Evolutionary conservation across 2,797 vertebrate species (phyloP), one percentile per base, ranked within the genome.

Genomic region (Melanotaenia maccullochi): DNA sequence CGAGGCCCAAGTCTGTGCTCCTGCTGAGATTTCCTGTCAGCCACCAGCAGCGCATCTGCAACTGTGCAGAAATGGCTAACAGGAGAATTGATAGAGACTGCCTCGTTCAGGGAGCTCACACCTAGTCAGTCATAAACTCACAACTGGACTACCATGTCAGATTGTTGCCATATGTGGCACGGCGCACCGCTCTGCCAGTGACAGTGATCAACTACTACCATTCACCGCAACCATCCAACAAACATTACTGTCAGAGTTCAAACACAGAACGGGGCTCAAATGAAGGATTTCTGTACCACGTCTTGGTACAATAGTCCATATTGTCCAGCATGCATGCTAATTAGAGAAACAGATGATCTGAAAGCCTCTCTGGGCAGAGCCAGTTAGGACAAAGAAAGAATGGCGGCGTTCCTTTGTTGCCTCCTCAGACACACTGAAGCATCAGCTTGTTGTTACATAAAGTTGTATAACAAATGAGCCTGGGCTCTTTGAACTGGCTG

Each of bases 151-250:
- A 94, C 90, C 92, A 89, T 92, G 93, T 89, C 93, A 93, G 93
- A 94, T 95, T 92, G 93, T 92, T 94, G 93, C 94, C 94, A 95
- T 92, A 94, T 95, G 94, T 86, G 91, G 91, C 93, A 94, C 91
- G 92, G 89, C 83, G 88, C 91, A 90, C 78, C 78, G 65, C 90
- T 90, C 85, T 32, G 62, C 71, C 91, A 81, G 76, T 92, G 93
- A 93, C 93, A 94, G 90, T 93, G 93, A 94, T 94, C 89, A 79
- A 93, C 88, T 91, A 85, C 90, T 85, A 80, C 86, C 84, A 84
- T 87, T 89, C 92, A 83, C 83, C 85, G 76, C 81, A 86, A 75
- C 84, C 86, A 85, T 91, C 88, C 85, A 90, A 73, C 83, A 89
- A 83, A 88, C 87, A 84, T 85, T 74, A 83, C 89, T 85, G 87